Evolutionary conservation across 1,140 invertebrate genomes (phyloP), one percentile per base, ranked within the genome.

Genomic region (Drosophila dunni): DNA sequence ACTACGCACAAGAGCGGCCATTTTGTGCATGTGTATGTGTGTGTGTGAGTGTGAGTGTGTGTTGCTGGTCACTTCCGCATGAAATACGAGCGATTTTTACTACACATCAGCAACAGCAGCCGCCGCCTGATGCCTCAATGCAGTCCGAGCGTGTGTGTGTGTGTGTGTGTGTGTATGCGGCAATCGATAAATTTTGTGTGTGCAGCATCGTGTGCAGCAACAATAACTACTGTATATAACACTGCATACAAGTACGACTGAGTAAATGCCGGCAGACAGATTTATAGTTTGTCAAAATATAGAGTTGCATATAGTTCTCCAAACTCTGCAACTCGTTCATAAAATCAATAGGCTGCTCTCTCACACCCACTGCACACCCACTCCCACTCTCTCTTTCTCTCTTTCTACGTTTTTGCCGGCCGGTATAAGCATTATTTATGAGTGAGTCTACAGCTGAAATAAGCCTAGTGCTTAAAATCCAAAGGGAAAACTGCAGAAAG

Each of bases 1-100:
- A 80, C 78, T 86, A 75, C 60, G 79, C 75, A 79, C 60, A 72
- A 61, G 69, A 58, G 79, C 69, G 58, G 68, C 63, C 69, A 79
- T 79, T 72, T 79, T 78, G 64, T 1, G 9, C 17, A 61, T 64
- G 33, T 66, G 65, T 24, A 10, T 34, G 34, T 36, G 66, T 38
- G 57, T 46, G 36, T 58, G 48, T 50, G 62, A 48, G 48, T 51
- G 45, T 36, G 9, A 60, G 67, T 76, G 74, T 81, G n/a, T n/a
- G n/a, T n/a, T n/a, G n/a, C n/a, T n/a, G 84, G 84, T 89, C 84
- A 88, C 80, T 88, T 88, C 83, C 84, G 83, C 84, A 83, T 88
- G 83, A 88, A 89, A 88, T 88, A 88, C 83, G 79, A 88, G 76
- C 63, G 73, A 83, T 88, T 86, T 86, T 86, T 86, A 86, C 82